These are phyloP conservation scores for Batillaria attramentaria DNA, from an alignment of 1,140 invertebrate species.

Conservation along the genomic window DNA sequence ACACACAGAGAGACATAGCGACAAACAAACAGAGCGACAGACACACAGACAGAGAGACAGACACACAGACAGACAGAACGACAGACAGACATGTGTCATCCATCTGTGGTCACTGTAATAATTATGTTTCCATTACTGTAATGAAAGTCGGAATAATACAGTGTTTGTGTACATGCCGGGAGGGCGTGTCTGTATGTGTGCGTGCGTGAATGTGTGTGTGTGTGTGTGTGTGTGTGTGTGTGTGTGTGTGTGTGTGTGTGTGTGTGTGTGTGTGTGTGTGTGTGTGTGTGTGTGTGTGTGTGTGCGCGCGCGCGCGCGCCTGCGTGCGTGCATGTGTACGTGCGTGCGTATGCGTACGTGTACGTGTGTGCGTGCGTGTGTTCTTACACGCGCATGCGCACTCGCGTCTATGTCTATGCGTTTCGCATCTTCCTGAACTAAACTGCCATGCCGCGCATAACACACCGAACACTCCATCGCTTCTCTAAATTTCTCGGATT, in stretches of 20 bases:
- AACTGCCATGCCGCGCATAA: neutral
- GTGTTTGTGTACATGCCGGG: no score
- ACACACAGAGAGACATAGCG: no score
- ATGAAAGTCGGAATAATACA: no score
- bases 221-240: conserved; percentile 2
- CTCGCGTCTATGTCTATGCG: neutral
- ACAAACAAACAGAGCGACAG: neutral
- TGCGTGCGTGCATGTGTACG: neutral
- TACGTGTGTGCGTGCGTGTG: neutral
- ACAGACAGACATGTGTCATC: neutral
- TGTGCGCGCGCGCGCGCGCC: neutral
- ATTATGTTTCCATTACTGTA: no score
- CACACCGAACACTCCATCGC: neutral
- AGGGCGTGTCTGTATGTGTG: no score
- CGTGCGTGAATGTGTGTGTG: neutral
- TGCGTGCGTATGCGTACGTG: neutral
- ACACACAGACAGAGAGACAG: neutral
- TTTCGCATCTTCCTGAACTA: neutral
- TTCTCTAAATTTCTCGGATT: neutral
- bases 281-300: no score
- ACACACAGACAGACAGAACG: neutral
- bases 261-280: neutral
- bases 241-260: neutral
- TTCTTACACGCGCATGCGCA: neutral
- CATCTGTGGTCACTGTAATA: neutral